A percentile compares a stretch with the other conserved stretches of the same genome.
phyloP scores from a whole-genome alignment of 2,888 invertebrate genomes.

The Carterocephalus palaemon region DNA sequence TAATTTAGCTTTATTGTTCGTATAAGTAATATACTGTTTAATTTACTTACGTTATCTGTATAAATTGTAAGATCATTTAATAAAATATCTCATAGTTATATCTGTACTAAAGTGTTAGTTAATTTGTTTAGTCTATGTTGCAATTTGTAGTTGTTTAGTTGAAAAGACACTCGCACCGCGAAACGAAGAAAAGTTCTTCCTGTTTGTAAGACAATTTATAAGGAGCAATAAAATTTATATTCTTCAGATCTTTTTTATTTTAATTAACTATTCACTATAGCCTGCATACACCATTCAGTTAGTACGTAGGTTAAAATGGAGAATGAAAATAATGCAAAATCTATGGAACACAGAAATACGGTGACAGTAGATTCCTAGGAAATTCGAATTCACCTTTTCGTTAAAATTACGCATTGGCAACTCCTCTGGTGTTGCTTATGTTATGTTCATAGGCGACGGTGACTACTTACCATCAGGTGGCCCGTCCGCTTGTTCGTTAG shows the following conservation, averaged over 20 bases:
- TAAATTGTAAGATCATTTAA: constrained; percentile 64
- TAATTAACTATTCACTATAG: too few relatives aligned
- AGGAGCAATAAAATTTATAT: constrained; percentile 75
- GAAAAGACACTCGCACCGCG: constrained; percentile 65
- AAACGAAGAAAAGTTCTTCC: constrained; percentile 69
- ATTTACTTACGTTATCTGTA: constrained; percentile 54
- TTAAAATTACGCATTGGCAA: too few relatives aligned
- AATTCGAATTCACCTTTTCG: too few relatives aligned
- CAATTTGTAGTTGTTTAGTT: constrained; percentile 53
- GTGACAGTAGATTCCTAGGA: too few relatives aligned
- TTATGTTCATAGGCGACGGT: too few relatives aligned
- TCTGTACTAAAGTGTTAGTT: constrained; percentile 65
- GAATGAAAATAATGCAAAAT: too few relatives aligned
- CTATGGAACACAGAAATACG: too few relatives aligned
- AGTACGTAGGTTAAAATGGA: too few relatives aligned
- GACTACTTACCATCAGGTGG: too few relatives aligned
- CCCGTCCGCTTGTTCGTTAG: too few relatives aligned
- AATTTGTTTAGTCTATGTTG: constrained; percentile 57
- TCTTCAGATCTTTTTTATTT: constrained; percentile 44
- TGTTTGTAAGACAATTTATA: constrained; percentile 76
- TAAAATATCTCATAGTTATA: constrained; percentile 69
- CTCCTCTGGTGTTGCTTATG: too few relatives aligned
- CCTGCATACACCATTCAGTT: too few relatives aligned
- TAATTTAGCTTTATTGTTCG: constrained; percentile 49
- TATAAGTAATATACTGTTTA: constrained; percentile 41